Conservation (phyloP, 2,888 invertebrate genomes). For the Thecocarcelia acutangulata region DNA sequence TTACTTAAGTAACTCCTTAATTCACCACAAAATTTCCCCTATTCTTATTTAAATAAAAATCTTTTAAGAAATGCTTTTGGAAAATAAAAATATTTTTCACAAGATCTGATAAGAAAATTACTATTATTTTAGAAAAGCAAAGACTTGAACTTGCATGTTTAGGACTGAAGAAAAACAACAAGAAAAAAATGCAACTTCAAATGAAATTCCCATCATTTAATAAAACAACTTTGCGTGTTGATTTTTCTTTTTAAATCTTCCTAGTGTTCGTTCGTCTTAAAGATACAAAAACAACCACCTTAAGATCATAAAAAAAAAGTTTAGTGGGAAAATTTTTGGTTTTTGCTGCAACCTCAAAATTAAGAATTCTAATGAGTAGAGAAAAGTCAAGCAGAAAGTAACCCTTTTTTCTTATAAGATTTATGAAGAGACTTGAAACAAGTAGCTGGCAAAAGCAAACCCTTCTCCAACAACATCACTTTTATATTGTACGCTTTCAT, state of each 20-base stretch:
- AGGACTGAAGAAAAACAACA: constrained; percentile 1
- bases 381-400: constrained; percentile 32
- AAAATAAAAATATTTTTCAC: constrained; percentile 18
- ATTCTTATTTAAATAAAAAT: neutral
- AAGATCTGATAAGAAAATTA: constrained; percentile 68
- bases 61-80: constrained; percentile 25
- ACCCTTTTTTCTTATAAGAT: constrained; percentile 66
- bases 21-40: constrained; percentile 61
- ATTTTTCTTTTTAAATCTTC: constrained; percentile 1
- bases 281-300: constrained; percentile 65
- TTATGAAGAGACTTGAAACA: constrained; percentile 40
- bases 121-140: constrained; percentile 52
- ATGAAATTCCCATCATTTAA: constrained; percentile 63
- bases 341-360: constrained; percentile 46
- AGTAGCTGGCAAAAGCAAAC: neutral
- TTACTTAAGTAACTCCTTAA: constrained; percentile 7
- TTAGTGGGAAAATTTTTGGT: constrained; percentile 62
- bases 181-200: constrained; percentile 19
- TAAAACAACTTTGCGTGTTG: constrained; percentile 62
- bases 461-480: constrained; percentile 22
- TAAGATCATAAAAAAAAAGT: constrained; percentile 51
- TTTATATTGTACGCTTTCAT: neutral
- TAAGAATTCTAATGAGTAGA: constrained; percentile 63
- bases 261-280: constrained; percentile 42
- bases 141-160: constrained; percentile 68